phyloP scores from a whole-genome alignment of 2,888 invertebrate genomes.

The Cantharis rufa region DNA sequence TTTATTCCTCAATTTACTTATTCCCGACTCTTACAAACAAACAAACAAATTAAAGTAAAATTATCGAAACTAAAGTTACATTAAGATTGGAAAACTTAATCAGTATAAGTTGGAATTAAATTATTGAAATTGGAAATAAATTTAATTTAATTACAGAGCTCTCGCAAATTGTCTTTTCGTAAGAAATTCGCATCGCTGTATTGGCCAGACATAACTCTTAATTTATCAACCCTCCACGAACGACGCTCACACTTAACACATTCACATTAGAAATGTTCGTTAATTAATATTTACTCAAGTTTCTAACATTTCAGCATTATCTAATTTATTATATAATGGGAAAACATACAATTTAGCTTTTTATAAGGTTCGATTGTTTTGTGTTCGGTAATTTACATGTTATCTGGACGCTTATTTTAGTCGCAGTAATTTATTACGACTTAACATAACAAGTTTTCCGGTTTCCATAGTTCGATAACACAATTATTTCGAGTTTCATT shows the following conservation, averaged over 20 bases:
- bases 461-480: neutral
- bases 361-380: neutral
- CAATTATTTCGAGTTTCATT: neutral
- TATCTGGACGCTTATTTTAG: neutral
- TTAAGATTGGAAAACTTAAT: neutral
- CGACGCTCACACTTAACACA: slow-evolving; percentile 1
- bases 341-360: neutral
- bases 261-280: slow-evolving; percentile 35
- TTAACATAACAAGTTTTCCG: neutral
- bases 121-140: slow-evolving; percentile 33
- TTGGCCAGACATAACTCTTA: slow-evolving; percentile 35
- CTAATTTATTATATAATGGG: slow-evolving; percentile 11
- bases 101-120: slow-evolving; percentile 30
- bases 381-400: neutral
- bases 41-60: neutral
- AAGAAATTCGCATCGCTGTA: slow-evolving; percentile 28
- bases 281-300: slow-evolving; percentile 40
- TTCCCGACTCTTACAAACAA: no score
- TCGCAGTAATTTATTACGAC: neutral
- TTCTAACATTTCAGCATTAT: slow-evolving; percentile 24
- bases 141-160: slow-evolving; percentile 47
- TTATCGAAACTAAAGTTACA: neutral
- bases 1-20: neutral
- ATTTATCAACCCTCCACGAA: slow-evolving; percentile 19
- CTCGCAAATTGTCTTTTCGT: slow-evolving; percentile 34